These are phyloP conservation scores for Drosophila subquinaria DNA, from an alignment of 2,888 invertebrate genomes.

Conservation along the genomic window DNA sequence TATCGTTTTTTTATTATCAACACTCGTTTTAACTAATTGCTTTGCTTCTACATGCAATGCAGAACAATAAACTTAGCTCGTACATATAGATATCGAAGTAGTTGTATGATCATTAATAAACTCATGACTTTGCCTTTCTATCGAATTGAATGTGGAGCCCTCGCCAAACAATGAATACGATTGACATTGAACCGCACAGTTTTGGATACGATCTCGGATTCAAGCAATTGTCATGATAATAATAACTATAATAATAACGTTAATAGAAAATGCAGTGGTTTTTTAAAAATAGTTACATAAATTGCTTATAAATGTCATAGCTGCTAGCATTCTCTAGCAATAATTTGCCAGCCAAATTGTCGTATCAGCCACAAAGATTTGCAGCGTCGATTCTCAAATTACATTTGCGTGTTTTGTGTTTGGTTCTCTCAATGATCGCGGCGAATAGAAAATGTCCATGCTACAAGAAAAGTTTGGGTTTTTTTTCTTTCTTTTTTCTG, in stretches of 20 bases:
- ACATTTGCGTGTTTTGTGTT: conserved; percentile 52
- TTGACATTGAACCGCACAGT: conserved; percentile 55
- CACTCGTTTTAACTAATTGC: neutral
- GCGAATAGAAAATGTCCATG: conserved; percentile 9
- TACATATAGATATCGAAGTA: conserved; percentile 6
- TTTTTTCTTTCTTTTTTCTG: conserved; percentile 17
- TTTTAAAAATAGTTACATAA: conserved; percentile 28
- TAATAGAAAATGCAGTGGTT: conserved; percentile 11
- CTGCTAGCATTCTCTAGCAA: conserved; percentile 26
- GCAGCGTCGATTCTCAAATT: conserved; percentile 36
- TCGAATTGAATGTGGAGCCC: conserved; percentile 1
- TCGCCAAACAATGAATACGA: conserved; percentile 33
- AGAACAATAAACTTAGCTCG: conserved; percentile 27
- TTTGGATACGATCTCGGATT: conserved; percentile 26
- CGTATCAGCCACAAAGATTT: conserved; percentile 21
- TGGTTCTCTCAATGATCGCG: conserved; percentile 11
- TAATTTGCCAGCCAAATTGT: conserved; percentile 47
- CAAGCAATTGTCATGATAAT: conserved; percentile 13
- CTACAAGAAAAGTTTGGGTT: conserved; percentile 7
- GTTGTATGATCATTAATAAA: conserved; percentile 23
- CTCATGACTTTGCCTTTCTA: conserved; percentile 50
- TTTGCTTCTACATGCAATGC: neutral
- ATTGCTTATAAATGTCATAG: conserved; percentile 20
- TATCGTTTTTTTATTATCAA: conserved; percentile 14
- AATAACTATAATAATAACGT: neutral